Evolutionary conservation across 2,797 vertebrate genomes (phyloP).

Genomic region (Anguilla megastoma): DNA sequence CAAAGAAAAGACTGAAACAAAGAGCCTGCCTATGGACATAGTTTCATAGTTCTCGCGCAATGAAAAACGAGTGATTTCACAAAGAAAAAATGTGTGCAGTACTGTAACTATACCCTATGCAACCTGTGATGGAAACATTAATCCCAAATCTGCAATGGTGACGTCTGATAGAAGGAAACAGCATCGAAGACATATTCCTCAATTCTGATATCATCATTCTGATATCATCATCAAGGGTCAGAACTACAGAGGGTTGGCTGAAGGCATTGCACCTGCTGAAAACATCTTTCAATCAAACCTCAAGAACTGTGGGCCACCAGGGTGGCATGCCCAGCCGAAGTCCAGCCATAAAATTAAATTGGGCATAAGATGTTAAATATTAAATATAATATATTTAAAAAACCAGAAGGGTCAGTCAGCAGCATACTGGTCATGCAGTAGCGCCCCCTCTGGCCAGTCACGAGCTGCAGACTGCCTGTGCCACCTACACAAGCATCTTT

Average conservation of each 20-base stretch:
- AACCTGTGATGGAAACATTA: background rate
- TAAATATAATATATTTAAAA: too few species aligned
- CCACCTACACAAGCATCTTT: background rate
- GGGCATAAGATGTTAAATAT: background rate
- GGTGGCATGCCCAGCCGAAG: background rate
- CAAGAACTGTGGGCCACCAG: background rate
- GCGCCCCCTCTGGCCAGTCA: background rate
- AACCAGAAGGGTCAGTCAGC: background rate
- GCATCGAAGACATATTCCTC: background rate
- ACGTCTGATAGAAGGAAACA: background rate
- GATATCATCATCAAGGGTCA: background rate
- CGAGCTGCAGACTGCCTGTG: background rate
- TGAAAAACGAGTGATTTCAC: background rate
- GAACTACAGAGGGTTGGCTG: background rate
- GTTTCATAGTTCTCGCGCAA: background rate
- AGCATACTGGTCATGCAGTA: background rate
- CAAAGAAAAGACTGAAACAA: background rate
- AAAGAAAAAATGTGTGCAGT: background rate
- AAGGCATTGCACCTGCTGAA: background rate
- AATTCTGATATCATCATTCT: too few species aligned
- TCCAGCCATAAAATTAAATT: background rate
- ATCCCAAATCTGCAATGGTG: background rate
- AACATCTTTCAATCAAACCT: background rate
- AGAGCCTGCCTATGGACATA: background rate
- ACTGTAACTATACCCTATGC: background rate